Evolutionary conservation across 1,140 invertebrate genomes (phyloP).

Genomic region (Tetraneura akinire): DNA sequence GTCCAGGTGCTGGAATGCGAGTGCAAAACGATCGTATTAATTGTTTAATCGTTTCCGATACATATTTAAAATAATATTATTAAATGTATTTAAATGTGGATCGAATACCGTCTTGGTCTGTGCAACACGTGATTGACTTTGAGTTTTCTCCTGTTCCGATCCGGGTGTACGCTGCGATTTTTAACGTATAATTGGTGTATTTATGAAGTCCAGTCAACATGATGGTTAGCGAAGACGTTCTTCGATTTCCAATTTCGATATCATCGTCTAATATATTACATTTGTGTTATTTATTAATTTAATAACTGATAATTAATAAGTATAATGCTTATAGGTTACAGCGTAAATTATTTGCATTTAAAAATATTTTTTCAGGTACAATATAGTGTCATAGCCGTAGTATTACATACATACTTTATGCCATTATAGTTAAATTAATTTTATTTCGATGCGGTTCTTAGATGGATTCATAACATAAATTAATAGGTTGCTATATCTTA

Average conservation of each 20-base stretch:
- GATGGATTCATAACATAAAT: no score
- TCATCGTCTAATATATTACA: slow-evolving; percentile 32
- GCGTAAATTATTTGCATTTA: no score
- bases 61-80: neutral
- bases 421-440: no score
- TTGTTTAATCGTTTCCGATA: no score
- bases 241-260: slow-evolving; percentile 58
- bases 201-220: slow-evolving; percentile 72
- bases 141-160: slow-evolving; percentile 86
- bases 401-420: no score
- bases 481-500: no score
- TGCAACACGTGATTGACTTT: slow-evolving; percentile 80
- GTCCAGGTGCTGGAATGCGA: slow-evolving; percentile 71
- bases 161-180: slow-evolving; percentile 82
- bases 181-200: slow-evolving; percentile 92
- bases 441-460: no score
- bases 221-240: slow-evolving; percentile 70
- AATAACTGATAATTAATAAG: no score
- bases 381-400: no score
- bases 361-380: no score
- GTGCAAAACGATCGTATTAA: no score
- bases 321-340: no score
- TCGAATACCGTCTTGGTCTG: slow-evolving; percentile 81
- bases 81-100: neutral
- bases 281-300: neutral